Evolutionary conservation across 2,888 invertebrate species (phyloP), one percentile per base, ranked within the genome.

Genomic region (Oscheius sp.): DNA sequence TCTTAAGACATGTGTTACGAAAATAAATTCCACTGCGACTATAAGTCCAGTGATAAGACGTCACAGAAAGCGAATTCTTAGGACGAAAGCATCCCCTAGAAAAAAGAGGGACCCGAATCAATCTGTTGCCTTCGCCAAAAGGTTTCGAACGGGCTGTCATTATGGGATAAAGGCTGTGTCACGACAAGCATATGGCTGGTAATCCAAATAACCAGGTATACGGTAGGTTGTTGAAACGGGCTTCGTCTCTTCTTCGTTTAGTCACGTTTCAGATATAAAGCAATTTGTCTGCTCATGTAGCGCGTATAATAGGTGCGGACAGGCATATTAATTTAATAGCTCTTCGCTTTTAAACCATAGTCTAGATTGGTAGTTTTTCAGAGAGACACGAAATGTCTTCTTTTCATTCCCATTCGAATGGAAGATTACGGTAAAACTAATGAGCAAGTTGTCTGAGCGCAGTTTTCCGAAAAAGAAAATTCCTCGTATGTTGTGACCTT

Each of bases 251-350:
- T 6, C 25, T n/a, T 31, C 6, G 6, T 23, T 20, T 55, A 2
- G 6, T 53, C 15, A n/a, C 29, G 6, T n/a, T 33, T 12, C 27
- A 61, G 20, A 42, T 10, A 37, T 34, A 31, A 29, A 45, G 42
- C 61, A 61, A 61, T 61, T 61, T 61, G 61, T 29, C 31, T 61
- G 61, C 45, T 42, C 61, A 29, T 45, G 6, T 42, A 45, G 29
- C 61, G 61, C 2, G 29, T 29, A 45, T 45, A 61, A 61, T 45
- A 27, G 25, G 61, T 27, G 20, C 61, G 27, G 45, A 45, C 45
- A 45, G 45, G 61, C 61, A 61, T 61, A 31, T 45, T 42, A 61
- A 61, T 61, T 61, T 61, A 61, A 61, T 61, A 42, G 61, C 61
- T 25, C 61, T 45, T 61, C 61, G 4, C 34, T 45, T 61, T 61